These are phyloP conservation scores for Laodelphax striatellus DNA, from an alignment of 1,140 invertebrate species.

Conservation along the genomic window DNA sequence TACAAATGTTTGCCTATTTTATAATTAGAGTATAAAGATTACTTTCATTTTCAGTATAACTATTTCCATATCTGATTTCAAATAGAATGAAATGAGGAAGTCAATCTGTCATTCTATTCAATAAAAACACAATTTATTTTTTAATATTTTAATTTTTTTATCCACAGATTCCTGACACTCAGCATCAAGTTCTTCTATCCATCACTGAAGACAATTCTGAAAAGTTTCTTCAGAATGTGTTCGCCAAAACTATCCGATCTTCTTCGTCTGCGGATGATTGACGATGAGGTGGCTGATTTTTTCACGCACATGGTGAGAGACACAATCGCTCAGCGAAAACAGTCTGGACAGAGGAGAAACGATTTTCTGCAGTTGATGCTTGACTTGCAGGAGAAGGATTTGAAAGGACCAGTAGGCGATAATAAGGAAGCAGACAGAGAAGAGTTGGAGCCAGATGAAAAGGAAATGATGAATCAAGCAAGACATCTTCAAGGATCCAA, in stretches of 20 bases:
- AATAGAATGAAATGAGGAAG: too few relatives aligned
- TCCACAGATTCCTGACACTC: background rate
- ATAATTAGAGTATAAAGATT: too few relatives aligned
- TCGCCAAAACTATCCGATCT: background rate
- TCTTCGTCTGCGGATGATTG: background rate
- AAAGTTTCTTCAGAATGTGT: background rate
- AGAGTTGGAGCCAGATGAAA: background rate
- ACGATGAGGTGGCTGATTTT: background rate
- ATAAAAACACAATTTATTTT: too few relatives aligned
- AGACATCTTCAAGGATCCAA: too few relatives aligned
- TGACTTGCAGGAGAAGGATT: constrained; percentile 4
- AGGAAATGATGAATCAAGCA: constrained; percentile 4
- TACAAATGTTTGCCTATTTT: too few relatives aligned
- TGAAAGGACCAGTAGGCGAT: background rate
- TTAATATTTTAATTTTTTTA: too few relatives aligned
- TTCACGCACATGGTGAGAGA: background rate
- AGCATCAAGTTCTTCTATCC: background rate
- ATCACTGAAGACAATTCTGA: background rate
- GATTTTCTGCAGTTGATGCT: constrained; percentile 9
- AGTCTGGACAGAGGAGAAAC: background rate
- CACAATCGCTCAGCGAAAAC: background rate
- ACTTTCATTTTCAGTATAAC: too few relatives aligned
- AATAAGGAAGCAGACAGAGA: background rate
- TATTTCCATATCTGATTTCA: too few relatives aligned
- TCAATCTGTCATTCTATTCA: too few relatives aligned